Percentiles rank a stretch among this genome's conserved stretches.
These are phyloP conservation scores for Karalla daura DNA, from an alignment of 2,797 vertebrate species.

Conservation along the genomic window DNA sequence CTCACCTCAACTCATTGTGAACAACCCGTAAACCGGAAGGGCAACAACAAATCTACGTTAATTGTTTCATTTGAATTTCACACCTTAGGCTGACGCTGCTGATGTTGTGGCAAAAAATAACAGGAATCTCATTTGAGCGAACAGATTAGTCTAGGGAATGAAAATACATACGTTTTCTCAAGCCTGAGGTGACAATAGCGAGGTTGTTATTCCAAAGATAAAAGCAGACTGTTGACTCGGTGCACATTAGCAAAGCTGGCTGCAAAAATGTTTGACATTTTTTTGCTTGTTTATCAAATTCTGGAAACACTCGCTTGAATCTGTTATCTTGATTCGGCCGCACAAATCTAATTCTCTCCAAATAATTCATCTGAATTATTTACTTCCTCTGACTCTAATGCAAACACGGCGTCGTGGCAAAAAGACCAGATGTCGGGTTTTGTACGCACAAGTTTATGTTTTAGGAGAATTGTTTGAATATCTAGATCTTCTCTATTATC, in stretches of 20 bases:
- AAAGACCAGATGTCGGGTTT: not conserved
- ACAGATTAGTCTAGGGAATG: not conserved
- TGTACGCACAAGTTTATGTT: too few relatives aligned
- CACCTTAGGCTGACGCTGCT: not conserved
- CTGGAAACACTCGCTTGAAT: not conserved
- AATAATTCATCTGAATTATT: not conserved
- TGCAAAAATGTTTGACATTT: not conserved
- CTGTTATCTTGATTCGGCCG: not conserved
- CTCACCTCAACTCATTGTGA: not conserved
- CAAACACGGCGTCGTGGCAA: not conserved
- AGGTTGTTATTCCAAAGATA: too few relatives aligned
- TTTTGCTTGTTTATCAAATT: too few relatives aligned
- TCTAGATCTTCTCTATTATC: too few relatives aligned
- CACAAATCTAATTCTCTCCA: not conserved
- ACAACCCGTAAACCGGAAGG: slow-evolving; percentile 8
- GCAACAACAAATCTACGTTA: slow-evolving; percentile 28
- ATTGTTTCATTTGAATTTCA: slow-evolving; percentile 14
- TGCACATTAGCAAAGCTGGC: too few relatives aligned
- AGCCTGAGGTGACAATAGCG: not conserved
- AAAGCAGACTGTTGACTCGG: too few relatives aligned
- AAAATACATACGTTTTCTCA: not conserved
- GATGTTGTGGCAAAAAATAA: not conserved
- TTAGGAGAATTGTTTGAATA: too few relatives aligned
- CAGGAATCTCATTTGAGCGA: not conserved
- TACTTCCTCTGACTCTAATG: not conserved